These are phyloP conservation scores for Sialis fuliginosa DNA, from an alignment of 2,888 invertebrate species.

Conservation along the genomic window DNA sequence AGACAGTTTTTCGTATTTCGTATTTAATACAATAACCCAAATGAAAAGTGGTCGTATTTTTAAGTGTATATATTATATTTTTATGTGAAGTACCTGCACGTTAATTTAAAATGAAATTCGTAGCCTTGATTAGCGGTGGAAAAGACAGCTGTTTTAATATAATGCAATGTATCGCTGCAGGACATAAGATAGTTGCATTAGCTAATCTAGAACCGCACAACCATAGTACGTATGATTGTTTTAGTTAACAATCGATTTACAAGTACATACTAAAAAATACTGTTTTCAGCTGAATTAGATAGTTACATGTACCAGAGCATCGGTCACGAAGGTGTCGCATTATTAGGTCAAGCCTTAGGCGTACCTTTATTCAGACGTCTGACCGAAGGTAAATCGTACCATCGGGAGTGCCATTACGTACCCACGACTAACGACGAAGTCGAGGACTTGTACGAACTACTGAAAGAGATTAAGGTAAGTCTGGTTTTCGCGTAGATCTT, in stretches of 20 bases:
- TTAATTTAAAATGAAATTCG: slow-evolving; percentile 77
- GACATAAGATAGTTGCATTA: slow-evolving; percentile 87
- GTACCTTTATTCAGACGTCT: slow-evolving; percentile 74
- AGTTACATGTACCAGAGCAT: slow-evolving; percentile 99
- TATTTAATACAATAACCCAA: too few species aligned
- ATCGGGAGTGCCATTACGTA: slow-evolving; percentile 59
- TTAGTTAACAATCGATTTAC: neutral
- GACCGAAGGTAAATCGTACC: slow-evolving; percentile 71
- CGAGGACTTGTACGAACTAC: slow-evolving; percentile 80
- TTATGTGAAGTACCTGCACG: too few species aligned
- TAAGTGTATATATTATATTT: too few species aligned
- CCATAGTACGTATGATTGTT: slow-evolving; percentile 38
- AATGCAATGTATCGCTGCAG: slow-evolving; percentile 93
- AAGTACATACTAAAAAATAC: neutral
- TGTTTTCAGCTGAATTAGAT: slow-evolving; percentile 67
- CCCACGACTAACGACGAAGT: slow-evolving; percentile 86
- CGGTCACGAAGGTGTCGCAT: slow-evolving; percentile 83
- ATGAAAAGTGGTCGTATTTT: too few species aligned
- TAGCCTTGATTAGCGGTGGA: slow-evolving; percentile 88
- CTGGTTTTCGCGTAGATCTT: too few species aligned
- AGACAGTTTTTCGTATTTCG: too few species aligned
- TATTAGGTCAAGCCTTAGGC: slow-evolving; percentile 86
- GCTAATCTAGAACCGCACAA: slow-evolving; percentile 83
- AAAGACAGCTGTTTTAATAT: slow-evolving; percentile 99
- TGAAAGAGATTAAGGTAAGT: slow-evolving; percentile 54